These are phyloP conservation scores for Troilus luridus DNA, from an alignment of 2,888 invertebrate genomes.

Conservation along the genomic window DNA sequence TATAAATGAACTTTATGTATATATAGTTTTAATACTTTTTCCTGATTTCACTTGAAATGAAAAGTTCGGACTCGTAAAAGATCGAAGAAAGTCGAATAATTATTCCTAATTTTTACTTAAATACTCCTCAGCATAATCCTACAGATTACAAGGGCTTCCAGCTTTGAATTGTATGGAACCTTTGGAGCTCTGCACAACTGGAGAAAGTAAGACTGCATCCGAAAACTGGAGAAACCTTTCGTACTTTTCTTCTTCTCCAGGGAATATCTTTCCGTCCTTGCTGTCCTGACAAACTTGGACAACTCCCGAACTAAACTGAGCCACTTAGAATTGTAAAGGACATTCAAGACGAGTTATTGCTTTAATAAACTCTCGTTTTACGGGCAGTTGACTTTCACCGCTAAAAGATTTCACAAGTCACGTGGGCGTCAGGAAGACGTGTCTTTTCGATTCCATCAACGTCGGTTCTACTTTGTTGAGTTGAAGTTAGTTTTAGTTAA, in stretches of 20 bases:
- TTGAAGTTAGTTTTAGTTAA: background rate
- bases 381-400: background rate
- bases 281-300: background rate
- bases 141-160: background rate
- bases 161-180: background rate
- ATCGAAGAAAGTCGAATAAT: background rate
- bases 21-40: background rate
- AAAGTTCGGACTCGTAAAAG: background rate
- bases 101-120: background rate
- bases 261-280: background rate
- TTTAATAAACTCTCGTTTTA: slow-evolving; percentile 9
- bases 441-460: background rate
- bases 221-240: background rate
- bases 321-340: background rate
- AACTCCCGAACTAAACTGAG: background rate
- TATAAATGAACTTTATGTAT: no score
- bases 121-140: background rate
- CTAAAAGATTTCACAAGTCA: slow-evolving; percentile 19
- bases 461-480: background rate
- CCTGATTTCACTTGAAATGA: background rate
- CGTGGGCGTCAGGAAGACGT: background rate
- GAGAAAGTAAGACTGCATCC: background rate
- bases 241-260: background rate
- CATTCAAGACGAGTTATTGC: background rate
- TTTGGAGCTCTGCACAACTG: background rate